Evolutionary conservation across 2,797 vertebrate species (phyloP), one percentile per base, ranked within the genome.

Genomic region (Halcyon smyrnensis): DNA sequence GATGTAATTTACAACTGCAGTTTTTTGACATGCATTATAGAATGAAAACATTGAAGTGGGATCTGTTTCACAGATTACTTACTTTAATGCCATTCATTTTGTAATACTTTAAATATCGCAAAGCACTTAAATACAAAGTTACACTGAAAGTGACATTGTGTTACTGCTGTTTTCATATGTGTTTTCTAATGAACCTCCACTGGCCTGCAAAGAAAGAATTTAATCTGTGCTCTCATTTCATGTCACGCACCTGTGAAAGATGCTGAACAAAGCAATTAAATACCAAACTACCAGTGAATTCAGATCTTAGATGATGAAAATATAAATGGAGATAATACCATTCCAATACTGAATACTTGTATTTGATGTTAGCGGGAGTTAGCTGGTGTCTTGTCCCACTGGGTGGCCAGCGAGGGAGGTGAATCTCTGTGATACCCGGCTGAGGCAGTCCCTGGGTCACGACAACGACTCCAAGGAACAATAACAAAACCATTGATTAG

Each of bases 41-140:
- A 77, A 62, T 25, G 51, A 67, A 87, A 95, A 87, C 25, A 24
- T 9, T 28, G 30, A 41, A 53, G 45, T 9, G 8, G 12, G 32
- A 46, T 84, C 90, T 95, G 18, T 74, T 96, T 93, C 87, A 65
- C 8, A 17, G n/a, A 23, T 46, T 10, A 87, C 75, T 88, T 93
- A 78, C 7, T 27, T 68, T 73, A 69, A 69, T 59, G 63, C 50
- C 34, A 64, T 63, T 86, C 18, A 54, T 67, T 92, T 95, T n/a
- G 23, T 57, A 80, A 50, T 56, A 73, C 43, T 78, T 94, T 46
- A 21, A 87, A 84, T 76, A 68, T 68, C 82, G 79, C 64, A 34
- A 60, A 89, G 74, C 79, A 69, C 65, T 80, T 50, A 45, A 32
- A 84, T 60, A 51, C 46, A 53, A 88, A 76, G 15, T 9, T 53